Conservation (phyloP, 2,888 invertebrate species). For the Torymus auratus region DNA sequence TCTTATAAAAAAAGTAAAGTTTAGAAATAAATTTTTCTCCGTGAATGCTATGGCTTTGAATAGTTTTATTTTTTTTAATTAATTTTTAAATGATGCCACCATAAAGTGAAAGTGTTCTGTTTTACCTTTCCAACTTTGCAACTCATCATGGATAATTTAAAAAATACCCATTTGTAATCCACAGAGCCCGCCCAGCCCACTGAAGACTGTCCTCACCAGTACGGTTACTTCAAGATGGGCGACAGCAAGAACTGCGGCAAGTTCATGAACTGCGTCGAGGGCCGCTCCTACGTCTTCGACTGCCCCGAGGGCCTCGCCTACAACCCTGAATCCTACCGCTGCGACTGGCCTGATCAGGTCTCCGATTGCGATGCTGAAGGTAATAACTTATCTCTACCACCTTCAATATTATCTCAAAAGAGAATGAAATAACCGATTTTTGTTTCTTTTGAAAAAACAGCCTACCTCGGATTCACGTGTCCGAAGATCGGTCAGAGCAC, state of each 20-base stretch:
- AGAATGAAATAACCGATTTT: too few relatives aligned
- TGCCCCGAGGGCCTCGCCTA: slow-evolving; percentile 92
- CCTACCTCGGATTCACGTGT: slow-evolving; percentile 88
- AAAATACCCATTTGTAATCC: slow-evolving; percentile 50
- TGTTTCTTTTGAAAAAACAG: slow-evolving; percentile 73
- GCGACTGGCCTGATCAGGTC: slow-evolving; percentile 93
- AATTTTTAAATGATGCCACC: too few relatives aligned
- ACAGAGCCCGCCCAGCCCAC: slow-evolving; percentile 85
- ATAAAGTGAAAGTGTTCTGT: too few relatives aligned
- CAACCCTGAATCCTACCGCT: slow-evolving; percentile 84
- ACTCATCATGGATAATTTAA: background rate
- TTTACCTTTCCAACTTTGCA: too few relatives aligned
- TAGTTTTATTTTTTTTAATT: too few relatives aligned
- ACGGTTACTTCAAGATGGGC: slow-evolving; percentile 87
- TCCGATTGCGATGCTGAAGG: slow-evolving; percentile 89
- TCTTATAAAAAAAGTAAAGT: too few relatives aligned
- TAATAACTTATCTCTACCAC: slow-evolving; percentile 68
- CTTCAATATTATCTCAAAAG: background rate
- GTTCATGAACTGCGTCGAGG: slow-evolving; percentile 89
- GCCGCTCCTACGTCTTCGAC: slow-evolving; percentile 84
- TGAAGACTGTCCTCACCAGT: slow-evolving; percentile 89
- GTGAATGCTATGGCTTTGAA: too few relatives aligned
- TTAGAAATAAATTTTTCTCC: too few relatives aligned
- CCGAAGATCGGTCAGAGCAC: slow-evolving; percentile 79
- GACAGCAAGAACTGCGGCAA: slow-evolving; percentile 84